Conservation (phyloP, 2,797 vertebrate genomes). For the Babyrousa celebensis region DNA sequence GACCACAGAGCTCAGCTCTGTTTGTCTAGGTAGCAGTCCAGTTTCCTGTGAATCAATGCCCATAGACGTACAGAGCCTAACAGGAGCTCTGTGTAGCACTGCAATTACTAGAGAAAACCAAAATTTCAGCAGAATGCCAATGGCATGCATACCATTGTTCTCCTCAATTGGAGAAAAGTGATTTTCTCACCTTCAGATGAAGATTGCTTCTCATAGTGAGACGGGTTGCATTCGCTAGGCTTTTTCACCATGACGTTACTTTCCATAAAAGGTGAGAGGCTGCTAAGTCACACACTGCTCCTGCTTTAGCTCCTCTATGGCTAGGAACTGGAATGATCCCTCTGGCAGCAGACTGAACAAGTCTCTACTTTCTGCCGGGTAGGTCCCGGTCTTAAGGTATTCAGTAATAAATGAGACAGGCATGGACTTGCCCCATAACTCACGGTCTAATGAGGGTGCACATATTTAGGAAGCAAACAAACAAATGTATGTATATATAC, state of each 20-base stretch:
- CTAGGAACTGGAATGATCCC: background rate
- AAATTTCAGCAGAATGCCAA: background rate
- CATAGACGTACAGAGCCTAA: background rate
- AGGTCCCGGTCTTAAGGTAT: background rate
- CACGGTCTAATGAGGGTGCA: background rate
- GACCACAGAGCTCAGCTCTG: background rate
- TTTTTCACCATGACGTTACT: background rate
- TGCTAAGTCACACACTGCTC: background rate
- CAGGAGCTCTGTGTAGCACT: accelerated
- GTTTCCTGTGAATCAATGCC: background rate
- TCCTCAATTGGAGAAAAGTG: background rate
- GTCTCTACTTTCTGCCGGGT: no score
- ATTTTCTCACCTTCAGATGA: background rate
- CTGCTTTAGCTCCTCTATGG: background rate
- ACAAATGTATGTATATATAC: background rate
- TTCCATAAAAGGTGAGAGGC: background rate
- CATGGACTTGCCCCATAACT: no score
- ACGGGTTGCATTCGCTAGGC: background rate
- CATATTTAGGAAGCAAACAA: background rate
- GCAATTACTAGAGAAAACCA: background rate
- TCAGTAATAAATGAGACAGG: accelerated
- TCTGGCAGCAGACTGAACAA: background rate
- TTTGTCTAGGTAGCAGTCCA: background rate
- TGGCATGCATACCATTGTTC: background rate
- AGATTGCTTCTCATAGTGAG: background rate